Evolutionary conservation across 2,113 vertebrate genomes (phyloP).

Genomic region (Microcebus ravelobensis): DNA sequence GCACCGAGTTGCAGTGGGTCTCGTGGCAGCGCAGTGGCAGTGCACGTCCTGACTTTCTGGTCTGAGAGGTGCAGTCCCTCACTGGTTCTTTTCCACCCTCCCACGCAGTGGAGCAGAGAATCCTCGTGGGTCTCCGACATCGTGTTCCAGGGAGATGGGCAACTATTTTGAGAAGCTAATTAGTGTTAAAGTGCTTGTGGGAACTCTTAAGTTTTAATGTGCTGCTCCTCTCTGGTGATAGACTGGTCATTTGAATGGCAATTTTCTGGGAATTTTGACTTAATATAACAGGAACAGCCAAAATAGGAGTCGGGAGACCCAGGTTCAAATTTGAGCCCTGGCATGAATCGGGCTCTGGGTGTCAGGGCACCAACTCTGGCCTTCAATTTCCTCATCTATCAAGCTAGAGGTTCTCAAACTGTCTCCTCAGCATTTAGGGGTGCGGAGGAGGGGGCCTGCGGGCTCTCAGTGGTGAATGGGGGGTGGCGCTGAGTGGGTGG

Average conservation of each 20-base stretch:
- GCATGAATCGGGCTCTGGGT: neutral
- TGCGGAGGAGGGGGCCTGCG: neutral
- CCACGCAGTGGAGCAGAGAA: neutral
- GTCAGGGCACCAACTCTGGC: neutral
- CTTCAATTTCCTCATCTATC: neutral
- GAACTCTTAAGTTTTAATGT: neutral
- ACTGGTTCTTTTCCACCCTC: neutral
- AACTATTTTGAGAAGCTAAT: constrained; percentile 39
- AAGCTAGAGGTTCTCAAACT: neutral
- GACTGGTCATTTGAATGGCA: neutral
- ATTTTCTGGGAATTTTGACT: constrained; percentile 13
- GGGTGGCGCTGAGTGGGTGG: neutral
- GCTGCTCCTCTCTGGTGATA: neutral
- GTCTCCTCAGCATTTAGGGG: neutral
- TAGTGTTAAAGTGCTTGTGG: neutral
- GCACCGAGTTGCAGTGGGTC: too few species aligned
- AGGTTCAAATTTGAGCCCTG: neutral
- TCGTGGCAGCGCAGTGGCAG: neutral
- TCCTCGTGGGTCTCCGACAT: neutral
- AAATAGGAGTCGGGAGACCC: neutral
- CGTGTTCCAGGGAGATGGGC: neutral
- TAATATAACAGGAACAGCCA: neutral
- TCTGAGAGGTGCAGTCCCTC: neutral
- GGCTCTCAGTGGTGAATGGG: neutral
- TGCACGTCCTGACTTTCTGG: neutral